A percentile compares a stretch with the other conserved stretches of the same genome.
Evolutionary conservation across 1,140 invertebrate genomes (phyloP).

Genomic region (Eumaeus atala): DNA sequence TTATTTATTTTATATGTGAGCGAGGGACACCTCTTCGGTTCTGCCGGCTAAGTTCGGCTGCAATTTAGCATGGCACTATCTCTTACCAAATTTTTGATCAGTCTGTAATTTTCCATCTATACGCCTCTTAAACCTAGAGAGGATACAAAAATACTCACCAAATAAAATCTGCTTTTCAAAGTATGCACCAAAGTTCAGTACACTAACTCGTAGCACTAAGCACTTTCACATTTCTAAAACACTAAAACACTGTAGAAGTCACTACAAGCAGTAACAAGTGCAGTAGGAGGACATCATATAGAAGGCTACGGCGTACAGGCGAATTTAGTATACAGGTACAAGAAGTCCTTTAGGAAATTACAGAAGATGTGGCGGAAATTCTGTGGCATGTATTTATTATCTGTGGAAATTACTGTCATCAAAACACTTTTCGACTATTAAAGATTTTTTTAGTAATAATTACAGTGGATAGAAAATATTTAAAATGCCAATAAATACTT

Average conservation of each 20-base stretch:
- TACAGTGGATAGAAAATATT: too few relatives aligned
- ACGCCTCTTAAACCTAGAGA: too few relatives aligned
- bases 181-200: conserved; percentile 23
- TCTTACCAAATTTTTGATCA: too few relatives aligned
- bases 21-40: too few relatives aligned
- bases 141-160: not conserved
- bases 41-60: too few relatives aligned
- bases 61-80: too few relatives aligned
- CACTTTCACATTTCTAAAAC: conserved; percentile 39
- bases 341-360: conserved; percentile 47
- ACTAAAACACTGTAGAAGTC: conserved; percentile 20
- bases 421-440: too few relatives aligned
- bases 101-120: too few relatives aligned
- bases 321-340: conserved; percentile 57
- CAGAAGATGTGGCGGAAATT: conserved; percentile 22
- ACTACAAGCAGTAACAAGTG: conserved; percentile 52
- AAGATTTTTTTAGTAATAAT: too few relatives aligned
- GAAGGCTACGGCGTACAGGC: conserved; percentile 54
- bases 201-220: conserved; percentile 5
- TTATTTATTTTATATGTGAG: too few relatives aligned
- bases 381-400: conserved; percentile 16
- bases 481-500: too few relatives aligned
- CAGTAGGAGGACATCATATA: conserved; percentile 59
- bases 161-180: not conserved
- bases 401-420: not conserved